A percentile compares a stretch with the other conserved stretches of the same genome.
Evolutionary conservation across 2,797 vertebrate genomes (phyloP).

Genomic region (Eremophila alpestris): DNA sequence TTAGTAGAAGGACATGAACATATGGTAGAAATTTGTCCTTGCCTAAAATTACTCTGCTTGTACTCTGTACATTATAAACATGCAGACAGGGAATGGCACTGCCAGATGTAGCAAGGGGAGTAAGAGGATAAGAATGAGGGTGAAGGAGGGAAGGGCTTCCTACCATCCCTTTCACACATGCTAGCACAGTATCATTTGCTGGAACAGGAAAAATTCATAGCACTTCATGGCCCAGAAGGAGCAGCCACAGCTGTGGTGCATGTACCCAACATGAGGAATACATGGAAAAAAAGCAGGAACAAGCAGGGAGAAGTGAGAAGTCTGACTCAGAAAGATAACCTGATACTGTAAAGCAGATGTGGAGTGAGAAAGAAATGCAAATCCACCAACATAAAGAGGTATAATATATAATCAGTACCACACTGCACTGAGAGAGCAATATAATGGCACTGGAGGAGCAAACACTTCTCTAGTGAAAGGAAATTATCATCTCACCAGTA

Average conservation of each 20-base stretch:
- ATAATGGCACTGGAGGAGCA: neutral
- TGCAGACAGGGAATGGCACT: neutral
- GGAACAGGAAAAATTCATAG: slow-evolving; percentile 12
- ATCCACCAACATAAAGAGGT: neutral
- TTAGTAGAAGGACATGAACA: slow-evolving; percentile 26
- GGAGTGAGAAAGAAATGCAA: neutral
- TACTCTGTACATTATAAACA: neutral
- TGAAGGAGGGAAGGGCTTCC: neutral
- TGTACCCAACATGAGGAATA: neutral
- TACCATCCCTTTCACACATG: neutral
- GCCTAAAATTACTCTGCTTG: slow-evolving; percentile 26
- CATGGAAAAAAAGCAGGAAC: neutral
- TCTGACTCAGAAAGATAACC: slow-evolving; percentile 10
- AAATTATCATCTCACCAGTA: neutral
- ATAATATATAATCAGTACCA: neutral
- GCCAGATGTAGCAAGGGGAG: neutral
- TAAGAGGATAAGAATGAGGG: neutral
- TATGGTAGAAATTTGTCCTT: slow-evolving; percentile 36
- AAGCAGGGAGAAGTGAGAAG: neutral
- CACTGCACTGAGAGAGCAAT: neutral
- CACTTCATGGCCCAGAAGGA: neutral
- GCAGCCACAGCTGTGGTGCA: neutral
- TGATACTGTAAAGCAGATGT: slow-evolving; percentile 23
- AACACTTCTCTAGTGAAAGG: neutral
- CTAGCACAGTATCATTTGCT: neutral